A percentile compares a stretch with the other conserved stretches of the same genome.
These are phyloP conservation scores for Oncorhynchus kisutch DNA, from an alignment of 2,113 vertebrate genomes.

Conservation along the genomic window DNA sequence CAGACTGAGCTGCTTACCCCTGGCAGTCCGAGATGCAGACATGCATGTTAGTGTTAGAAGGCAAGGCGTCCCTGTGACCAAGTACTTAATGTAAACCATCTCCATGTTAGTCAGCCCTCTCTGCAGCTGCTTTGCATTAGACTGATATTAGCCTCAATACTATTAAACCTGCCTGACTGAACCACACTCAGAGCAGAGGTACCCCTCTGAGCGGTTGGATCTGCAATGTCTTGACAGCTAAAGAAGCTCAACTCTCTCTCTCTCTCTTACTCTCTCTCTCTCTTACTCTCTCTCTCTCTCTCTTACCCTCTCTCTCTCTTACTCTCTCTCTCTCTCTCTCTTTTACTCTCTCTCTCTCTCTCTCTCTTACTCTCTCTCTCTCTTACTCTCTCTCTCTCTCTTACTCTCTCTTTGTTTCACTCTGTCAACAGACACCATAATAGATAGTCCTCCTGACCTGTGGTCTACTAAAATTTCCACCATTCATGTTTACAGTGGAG, in stretches of 20 bases:
- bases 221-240: no score
- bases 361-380: not conserved
- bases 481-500: no score
- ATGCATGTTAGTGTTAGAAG: constrained; percentile 15
- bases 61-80: constrained; percentile 30
- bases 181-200: constrained; percentile 30
- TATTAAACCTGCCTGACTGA: constrained; percentile 49
- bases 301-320: not conserved
- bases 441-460: not conserved
- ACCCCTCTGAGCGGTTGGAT: not conserved
- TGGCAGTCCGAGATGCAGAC: constrained; percentile 25
- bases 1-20: not conserved
- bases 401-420: not conserved
- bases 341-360: no score
- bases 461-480: no score
- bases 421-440: not conserved
- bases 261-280: not conserved
- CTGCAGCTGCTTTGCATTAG: constrained; percentile 67
- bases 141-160: constrained; percentile 62
- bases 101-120: constrained; percentile 36
- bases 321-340: not conserved
- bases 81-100: constrained; percentile 39
- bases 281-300: not conserved
- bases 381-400: no score
- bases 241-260: no score